Evolutionary conservation across 2,888 invertebrate species (phyloP), one percentile per base, ranked within the genome.

Genomic region (Geotrupes spiniger): DNA sequence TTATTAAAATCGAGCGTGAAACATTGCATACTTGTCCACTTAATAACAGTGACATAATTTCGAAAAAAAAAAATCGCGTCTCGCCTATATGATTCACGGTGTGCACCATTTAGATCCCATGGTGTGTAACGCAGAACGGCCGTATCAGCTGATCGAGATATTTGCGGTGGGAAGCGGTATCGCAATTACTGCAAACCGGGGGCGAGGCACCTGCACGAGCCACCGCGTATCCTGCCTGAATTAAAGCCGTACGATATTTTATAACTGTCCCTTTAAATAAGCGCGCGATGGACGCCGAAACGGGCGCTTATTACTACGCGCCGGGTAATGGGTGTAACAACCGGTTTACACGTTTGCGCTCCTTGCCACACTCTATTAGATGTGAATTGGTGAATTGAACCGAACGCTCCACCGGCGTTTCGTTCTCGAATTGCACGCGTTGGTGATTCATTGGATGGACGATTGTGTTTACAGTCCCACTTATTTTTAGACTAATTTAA

Each of bases 121-220:
- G n/a, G n/a, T n/a, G n/a, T n/a, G n/a, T n/a, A n/a, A n/a, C 29
- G 14, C n/a, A 36, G 16, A 33, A 21, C 26, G 45, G 45, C 39
- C 42, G 42, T 33, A 51, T 49, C 12, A 26, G 36, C 36, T 49
- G 48, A 56, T 56, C 52, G 49, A 53, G 51, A 54, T 52, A 50
- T 50, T 52, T 51, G 43, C 53, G 46, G 57, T 52, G 54, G 59
- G 56, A 45, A 58, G 58, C 45, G 38, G 43, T 53, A 53, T 54
- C 49, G 56, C 56, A 59, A 58, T 60, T 62, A 59, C 58, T 56
- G 31, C 38, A 46, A 47, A 44, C 52, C 43, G 57, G 54, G 55
- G 63, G 62, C 61, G 51, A 58, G 60, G 63, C 63, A 63, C 62
- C 63, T 63, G 62, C 62, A 58, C 58, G 51, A 50, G 56, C 53